Base-by-base conservation (phyloP, 2,113 vertebrate species). In the Prionailurus bengalensis region DNA sequence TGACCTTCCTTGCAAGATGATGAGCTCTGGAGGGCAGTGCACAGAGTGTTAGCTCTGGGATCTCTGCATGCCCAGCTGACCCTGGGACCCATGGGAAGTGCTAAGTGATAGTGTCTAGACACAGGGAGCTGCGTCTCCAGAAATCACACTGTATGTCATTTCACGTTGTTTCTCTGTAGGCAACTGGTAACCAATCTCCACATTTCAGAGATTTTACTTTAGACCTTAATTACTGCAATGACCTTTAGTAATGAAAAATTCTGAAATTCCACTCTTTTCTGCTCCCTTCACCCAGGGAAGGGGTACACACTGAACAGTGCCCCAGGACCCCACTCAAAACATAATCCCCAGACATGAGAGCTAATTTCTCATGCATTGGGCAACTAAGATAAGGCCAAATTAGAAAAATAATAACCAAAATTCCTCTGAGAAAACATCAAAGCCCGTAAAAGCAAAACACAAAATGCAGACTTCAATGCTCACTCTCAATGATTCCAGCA, bases 391-490 rank as follows among this genome's bases (percentile, higher is more conserved):
- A 87, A 55, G 25, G 7, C 5, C 14, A 71, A 39, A 55, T 51
- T 92, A 48, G 51, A 83, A 53, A 91, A 83, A 70, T 55, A 88
- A 53, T 87, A 83, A 45, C 31, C 74, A 65, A 82, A 58, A 91
- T 63, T 83, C 33, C 51, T 53, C 33, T 31, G 13, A 6, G 55
- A 96, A 91, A 79, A 89, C 14, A 89, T 80, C 53, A 71, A 88
- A 71, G 1, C 10, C 12, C 55, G 7, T 63, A 31, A 83, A 83
- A 95, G 15, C 74, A 96, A 84, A 83, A 14, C 3, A 71, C 0
- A 51, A 78, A 78, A 31, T 27, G 31, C 27, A 48, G 14, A 39
- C 13, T 95, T 91, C 21, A 94, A 70, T 63, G 10, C 11, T 33
- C n/a, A 12, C 51, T 53, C 1, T 66, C 14, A 66, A 33, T 4